These are phyloP conservation scores for Lepidurus arcticus DNA, from an alignment of 1,140 invertebrate genomes.

Conservation along the genomic window DNA sequence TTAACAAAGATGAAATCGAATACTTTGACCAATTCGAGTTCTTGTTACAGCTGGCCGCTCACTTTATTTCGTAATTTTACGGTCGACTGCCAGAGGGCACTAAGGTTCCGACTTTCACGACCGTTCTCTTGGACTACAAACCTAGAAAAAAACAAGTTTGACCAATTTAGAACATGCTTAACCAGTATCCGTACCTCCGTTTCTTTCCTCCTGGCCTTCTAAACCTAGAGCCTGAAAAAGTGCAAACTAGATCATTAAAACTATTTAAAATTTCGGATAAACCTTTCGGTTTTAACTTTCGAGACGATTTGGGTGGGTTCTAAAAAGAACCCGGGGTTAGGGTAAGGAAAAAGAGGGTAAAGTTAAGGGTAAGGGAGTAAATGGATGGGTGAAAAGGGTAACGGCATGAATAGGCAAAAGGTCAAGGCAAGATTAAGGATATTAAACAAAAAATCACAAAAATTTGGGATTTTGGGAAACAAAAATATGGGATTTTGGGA, in stretches of 20 bases:
- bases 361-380: background rate
- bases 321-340: conserved; percentile 1
- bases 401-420: background rate
- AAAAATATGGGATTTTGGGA: background rate
- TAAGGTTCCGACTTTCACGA: too few relatives aligned
- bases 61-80: too few relatives aligned
- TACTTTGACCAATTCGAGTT: too few relatives aligned
- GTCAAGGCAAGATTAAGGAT: background rate
- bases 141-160: too few relatives aligned
- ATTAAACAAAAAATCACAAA: background rate
- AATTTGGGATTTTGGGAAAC: background rate
- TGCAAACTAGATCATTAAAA: background rate
- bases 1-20: too few relatives aligned
- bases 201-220: background rate
- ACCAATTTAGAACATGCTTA: too few relatives aligned
- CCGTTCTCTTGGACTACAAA: too few relatives aligned
- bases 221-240: background rate
- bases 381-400: background rate
- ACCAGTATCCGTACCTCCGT: background rate
- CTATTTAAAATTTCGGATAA: background rate
- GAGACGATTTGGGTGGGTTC: background rate
- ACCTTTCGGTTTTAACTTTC: conserved; percentile 22
- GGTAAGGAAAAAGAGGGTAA: background rate
- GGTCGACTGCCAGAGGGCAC: too few relatives aligned
- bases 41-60: too few relatives aligned